Percentiles rank a stretch among this genome's conserved stretches.
phyloP scores from a whole-genome alignment of 30 jellyfish, hydroid and myxozoan species.

The Aurelia sp. region DNA sequence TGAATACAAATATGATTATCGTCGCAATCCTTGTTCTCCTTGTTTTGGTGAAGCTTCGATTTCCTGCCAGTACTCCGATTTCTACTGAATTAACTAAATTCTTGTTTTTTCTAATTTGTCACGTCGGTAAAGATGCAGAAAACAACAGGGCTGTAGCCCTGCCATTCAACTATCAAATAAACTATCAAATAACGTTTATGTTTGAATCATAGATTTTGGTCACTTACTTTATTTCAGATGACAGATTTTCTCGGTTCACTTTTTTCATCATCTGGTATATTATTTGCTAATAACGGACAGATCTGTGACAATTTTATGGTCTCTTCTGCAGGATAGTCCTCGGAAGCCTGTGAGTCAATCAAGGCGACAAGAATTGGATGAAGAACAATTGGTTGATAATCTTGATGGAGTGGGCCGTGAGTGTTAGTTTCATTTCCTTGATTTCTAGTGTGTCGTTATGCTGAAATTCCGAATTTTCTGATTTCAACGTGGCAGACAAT shows the following conservation, averaged over 20 bases:
- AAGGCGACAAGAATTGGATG: conserved; percentile 6
- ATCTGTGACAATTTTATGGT: neutral
- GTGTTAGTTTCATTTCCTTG: conserved; percentile 7
- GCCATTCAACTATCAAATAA: too few relatives aligned
- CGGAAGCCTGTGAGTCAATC: neutral
- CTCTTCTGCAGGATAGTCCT: conserved; percentile 21
- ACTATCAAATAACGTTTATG: too few relatives aligned
- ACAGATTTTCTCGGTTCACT: neutral
- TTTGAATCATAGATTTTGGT: neutral
- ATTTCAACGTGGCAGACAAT: too few relatives aligned
- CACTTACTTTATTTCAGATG: neutral
- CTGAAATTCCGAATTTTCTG: too few relatives aligned
- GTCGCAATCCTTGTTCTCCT: too few relatives aligned
- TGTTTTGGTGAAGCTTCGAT: too few relatives aligned
- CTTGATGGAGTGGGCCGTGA: conserved; percentile 57
- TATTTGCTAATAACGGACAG: neutral
- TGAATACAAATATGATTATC: too few relatives aligned
- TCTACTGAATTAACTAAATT: neutral
- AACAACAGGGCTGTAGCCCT: too few relatives aligned
- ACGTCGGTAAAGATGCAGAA: too few relatives aligned
- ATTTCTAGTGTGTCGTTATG: neutral
- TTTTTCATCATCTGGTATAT: too few relatives aligned
- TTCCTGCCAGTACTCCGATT: too few relatives aligned
- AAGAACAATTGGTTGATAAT: conserved; percentile 27
- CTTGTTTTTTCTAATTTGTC: too few relatives aligned